Percentiles rank a stretch among this genome's conserved stretches.
Evolutionary conservation across 2,888 invertebrate species (phyloP).

Genomic region (Sacculina carcini): DNA sequence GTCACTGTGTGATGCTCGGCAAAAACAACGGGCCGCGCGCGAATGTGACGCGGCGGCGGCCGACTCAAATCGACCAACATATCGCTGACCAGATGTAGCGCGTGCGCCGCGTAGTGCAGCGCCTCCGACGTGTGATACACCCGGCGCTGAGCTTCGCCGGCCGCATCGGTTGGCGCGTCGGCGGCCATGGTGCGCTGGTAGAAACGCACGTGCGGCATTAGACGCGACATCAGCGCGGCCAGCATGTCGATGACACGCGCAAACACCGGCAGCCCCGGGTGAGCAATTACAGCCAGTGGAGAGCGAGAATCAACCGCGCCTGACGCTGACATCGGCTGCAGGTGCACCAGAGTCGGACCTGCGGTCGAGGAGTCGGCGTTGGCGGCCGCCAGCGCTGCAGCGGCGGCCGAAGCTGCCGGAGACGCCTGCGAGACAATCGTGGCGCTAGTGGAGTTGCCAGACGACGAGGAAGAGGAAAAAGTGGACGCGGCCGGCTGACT

Average conservation of each 20-base stretch:
- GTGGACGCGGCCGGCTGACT: background rate
- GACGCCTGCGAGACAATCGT: conserved; percentile 3
- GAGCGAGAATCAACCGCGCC: background rate
- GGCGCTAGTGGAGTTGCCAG: background rate
- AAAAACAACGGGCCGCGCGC: conserved; percentile 41
- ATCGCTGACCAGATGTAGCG: conserved; percentile 67
- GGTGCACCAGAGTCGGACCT: conserved; percentile 4
- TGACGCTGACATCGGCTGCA: background rate
- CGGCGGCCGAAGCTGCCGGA: conserved; percentile 4
- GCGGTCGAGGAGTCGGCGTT: background rate
- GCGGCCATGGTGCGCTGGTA: conserved; percentile 32
- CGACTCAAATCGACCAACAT: conserved; percentile 42
- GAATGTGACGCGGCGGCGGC: conserved; percentile 37
- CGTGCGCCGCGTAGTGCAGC: conserved; percentile 61
- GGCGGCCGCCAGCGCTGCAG: background rate
- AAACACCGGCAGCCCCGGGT: background rate
- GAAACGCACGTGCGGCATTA: conserved; percentile 36
- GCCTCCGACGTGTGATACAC: conserved; percentile 49
- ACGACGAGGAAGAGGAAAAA: background rate
- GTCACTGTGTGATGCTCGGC: conserved; percentile 38
- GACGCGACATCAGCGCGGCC: conserved; percentile 25
- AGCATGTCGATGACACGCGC: conserved; percentile 5
- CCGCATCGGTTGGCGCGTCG: conserved; percentile 26
- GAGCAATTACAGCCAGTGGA: background rate
- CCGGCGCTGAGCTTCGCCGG: conserved; percentile 29